Base-by-base conservation (phyloP, 2,797 vertebrate genomes). In the Anabacerthia variegaticeps region DNA sequence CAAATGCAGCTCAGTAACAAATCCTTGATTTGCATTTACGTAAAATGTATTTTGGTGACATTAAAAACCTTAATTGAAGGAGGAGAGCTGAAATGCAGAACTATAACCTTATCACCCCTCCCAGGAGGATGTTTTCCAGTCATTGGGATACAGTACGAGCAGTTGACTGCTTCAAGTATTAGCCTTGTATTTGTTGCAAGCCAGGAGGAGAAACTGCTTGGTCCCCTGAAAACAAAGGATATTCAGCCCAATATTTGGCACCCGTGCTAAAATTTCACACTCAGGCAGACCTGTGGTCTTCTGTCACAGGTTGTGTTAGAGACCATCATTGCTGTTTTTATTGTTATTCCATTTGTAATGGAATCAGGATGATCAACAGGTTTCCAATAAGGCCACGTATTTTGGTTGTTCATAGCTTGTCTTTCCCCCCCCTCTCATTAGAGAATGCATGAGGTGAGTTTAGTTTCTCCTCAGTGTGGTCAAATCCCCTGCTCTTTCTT, bases 61-160 rank as follows among this genome's bases (percentile, higher is more conserved):
- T 87, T 43, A 93, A 96, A 94, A 85, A 34, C 34, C 68, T 69
- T 66, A 55, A 78, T 79, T 93, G 58, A 62, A 83, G 61, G 76
- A 72, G 74, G n/a, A 79, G 63, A 85, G 62, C 36, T 88, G 80
- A 56, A 92, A 83, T 61, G n/a, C 46, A 63, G 36, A 56, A 12
- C 41, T 54, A 0, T 41, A 44, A 86, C 66, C 74, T 85, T 73
- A 69, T 87, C 74, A 12, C 30, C 12, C 18, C 58, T 75, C 12
- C 28, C 54, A 37, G 14, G 44, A 85, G 61, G 34, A 20, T 77
- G 8, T 72, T 79, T 82, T 77, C 46, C 63, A 27, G 28, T 16
- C 37, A 20, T 67, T 79, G 44, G 24, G 85, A 36, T 46, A 32
- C 12, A 41, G 78, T 41, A 51, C 9, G 23, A 54, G 36, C 56